Base-by-base conservation (phyloP, 1,140 invertebrate species). In the Bombus impatiens region DNA sequence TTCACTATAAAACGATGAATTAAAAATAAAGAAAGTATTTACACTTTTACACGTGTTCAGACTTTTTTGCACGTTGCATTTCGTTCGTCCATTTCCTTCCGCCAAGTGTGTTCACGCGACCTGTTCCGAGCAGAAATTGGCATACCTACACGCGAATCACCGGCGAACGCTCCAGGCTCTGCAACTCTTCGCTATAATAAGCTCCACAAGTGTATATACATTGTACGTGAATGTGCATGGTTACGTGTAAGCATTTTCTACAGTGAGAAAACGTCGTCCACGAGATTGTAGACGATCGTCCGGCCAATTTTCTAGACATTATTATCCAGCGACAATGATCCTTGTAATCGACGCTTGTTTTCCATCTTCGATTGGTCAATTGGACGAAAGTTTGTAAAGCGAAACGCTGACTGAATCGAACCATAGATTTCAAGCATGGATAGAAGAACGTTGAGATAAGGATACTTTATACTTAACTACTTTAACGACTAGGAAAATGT, bases 251-350 rank as follows among this genome's bases (percentile, higher is more conserved):
- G 59, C n/a, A 62, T 62, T n/a, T 25, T 12, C 42, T 9, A 22
- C 25, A 1, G 12, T 40, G 47, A 40, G 42, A 42, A 32, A 18
- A 59, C 47, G 22, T 8, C 1, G 28, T 32, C 9, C 71, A 35
- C 35, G 65, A 15, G 18, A 37, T 28, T 62, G 32, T 8, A n/a
- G 28, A 6, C 32, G 40, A 44, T 32, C 22, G 42, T 18, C 57
- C 18, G 42, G 42, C 37, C 71, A 85, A 88, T 88, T 81, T 62
- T 65, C 70, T 88, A 62, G 76, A n/a, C 18, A 59, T 28, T 35
- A 12, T 84, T 40, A 59, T 84, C 67, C 53, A 4, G 28, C 65
- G 71, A 77, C 84, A 68, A 87, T 68, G 42, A 75, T 12, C 15
- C 37, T 28, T 15, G 35, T n/a, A 22, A 59, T 40, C 47, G 53